These are phyloP conservation scores for Polietes domitor DNA, from an alignment of 2,888 invertebrate species.

Conservation along the genomic window DNA sequence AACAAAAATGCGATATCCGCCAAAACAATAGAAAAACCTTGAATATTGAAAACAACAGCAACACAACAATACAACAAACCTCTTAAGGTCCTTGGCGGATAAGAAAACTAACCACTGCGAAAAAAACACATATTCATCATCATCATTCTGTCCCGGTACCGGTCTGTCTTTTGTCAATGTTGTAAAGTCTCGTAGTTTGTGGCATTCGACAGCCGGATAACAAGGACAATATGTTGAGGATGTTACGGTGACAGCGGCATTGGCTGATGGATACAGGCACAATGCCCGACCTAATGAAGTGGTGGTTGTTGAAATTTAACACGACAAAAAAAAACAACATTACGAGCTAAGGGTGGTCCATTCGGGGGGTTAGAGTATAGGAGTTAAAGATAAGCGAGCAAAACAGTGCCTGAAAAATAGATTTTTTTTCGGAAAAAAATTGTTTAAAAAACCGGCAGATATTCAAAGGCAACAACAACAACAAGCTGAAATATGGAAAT, in stretches of 20 bases:
- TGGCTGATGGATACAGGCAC: slow-evolving; percentile 15
- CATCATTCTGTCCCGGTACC: not conserved
- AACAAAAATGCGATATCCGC: not conserved
- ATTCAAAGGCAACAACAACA: not conserved
- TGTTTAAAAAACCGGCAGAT: not conserved
- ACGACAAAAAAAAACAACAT: slow-evolving; percentile 15
- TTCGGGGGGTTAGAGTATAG: slow-evolving; percentile 1
- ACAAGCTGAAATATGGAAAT: not conserved
- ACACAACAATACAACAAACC: not conserved
- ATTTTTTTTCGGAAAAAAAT: slow-evolving; percentile 19
- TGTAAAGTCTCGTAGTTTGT: not conserved
- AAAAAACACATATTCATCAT: not conserved
- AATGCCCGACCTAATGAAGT: slow-evolving; percentile 53
- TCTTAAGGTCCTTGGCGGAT: not conserved
- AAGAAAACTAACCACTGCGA: not conserved
- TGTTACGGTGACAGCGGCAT: slow-evolving; percentile 37
- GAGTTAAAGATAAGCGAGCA: not conserved
- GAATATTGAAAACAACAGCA: not conserved
- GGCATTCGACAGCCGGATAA: not conserved
- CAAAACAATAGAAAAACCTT: not conserved
- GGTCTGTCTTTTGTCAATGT: not conserved
- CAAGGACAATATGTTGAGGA: slow-evolving; percentile 37
- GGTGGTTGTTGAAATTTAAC: slow-evolving; percentile 28
- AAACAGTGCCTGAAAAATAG: not conserved
- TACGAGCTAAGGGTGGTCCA: not conserved